Evolutionary conservation across 2,113 vertebrate species (phyloP), one percentile per base, ranked within the genome.

Genomic region (Carassius carassius): DNA sequence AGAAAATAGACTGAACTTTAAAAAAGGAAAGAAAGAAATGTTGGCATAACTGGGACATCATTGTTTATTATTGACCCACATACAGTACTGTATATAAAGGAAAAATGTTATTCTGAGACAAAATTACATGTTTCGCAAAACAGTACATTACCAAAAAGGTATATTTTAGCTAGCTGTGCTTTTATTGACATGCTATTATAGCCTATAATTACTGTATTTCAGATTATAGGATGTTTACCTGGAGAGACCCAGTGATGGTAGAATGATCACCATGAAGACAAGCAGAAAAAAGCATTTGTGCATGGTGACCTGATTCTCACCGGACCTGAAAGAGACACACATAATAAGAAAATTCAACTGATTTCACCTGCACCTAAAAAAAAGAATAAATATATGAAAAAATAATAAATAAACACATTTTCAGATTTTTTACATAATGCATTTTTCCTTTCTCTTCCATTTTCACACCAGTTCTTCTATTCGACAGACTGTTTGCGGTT

Each of bases 231-330:
- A 74, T 17, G 1, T 72, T 80, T 96, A 99, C 98, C 98, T 99
- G 90, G 96, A 96, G 58, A 99, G 94, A 41, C 98, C 98, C 85
- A 99, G 95, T 0, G 98, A 99, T 49, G 98, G 98, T 88, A 99
- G 94, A 88, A 99, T 96, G 92, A 99, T 96, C 84, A 98, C 98
- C 97, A 99, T 99, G 91, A 99, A 99, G 78, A 99, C 95, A 90
- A 99, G 91, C 79, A 99, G 96, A 83, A 99, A 91, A 87, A 97
- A 99, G 90, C 98, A 99, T 88, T 99, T 99, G 92, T 98, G 95
- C 95, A 99, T 97, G 3, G 97, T 98, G 75, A 96, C 92, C 90
- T 96, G 96, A 90, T 99, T 99, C 92, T 98, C 95, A 90, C 89
- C 95, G 0, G 97, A 97, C 85, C 98, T 99, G 90, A 9, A 78